Conservation (phyloP, 2,888 invertebrate genomes). For the Lampropteryx suffumata region DNA sequence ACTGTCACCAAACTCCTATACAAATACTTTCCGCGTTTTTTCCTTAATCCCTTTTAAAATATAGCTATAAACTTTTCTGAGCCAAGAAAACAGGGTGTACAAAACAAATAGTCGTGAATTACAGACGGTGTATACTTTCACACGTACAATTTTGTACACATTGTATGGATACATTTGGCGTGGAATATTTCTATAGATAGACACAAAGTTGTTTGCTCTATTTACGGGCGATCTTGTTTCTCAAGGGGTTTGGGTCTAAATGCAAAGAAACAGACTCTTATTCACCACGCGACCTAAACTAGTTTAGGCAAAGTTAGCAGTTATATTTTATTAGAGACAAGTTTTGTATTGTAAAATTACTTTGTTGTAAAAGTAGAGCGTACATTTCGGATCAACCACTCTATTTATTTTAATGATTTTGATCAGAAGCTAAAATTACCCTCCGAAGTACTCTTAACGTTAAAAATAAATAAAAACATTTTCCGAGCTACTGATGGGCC, state of each 20-base stretch:
- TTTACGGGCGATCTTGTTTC: too few relatives aligned
- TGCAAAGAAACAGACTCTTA: too few relatives aligned
- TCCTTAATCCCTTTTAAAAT: slow-evolving; percentile 39
- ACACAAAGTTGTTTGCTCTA: too few relatives aligned
- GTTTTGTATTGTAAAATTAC: too few relatives aligned
- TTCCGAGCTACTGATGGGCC: slow-evolving; percentile 20
- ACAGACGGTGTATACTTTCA: not conserved
- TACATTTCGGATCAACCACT: too few relatives aligned
- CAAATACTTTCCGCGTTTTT: slow-evolving; percentile 44
- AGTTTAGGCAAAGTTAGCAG: too few relatives aligned
- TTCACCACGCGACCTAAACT: too few relatives aligned
- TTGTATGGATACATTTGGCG: not conserved
- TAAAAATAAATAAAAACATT: slow-evolving; percentile 16
- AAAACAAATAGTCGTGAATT: slow-evolving; percentile 16
- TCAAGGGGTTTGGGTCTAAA: too few relatives aligned
- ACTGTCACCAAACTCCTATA: slow-evolving; percentile 52
- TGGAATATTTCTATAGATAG: not conserved
- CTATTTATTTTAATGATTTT: not conserved
- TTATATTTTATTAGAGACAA: too few relatives aligned
- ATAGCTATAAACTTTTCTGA: slow-evolving; percentile 31
- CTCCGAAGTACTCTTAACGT: slow-evolving; percentile 10
- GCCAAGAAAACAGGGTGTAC: slow-evolving; percentile 15
- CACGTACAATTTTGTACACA: not conserved
- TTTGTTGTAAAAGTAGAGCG: too few relatives aligned
- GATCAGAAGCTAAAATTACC: slow-evolving; percentile 12